phyloP scores from a whole-genome alignment of 2,888 invertebrate genomes.

The Clitarchus hookeri region DNA sequence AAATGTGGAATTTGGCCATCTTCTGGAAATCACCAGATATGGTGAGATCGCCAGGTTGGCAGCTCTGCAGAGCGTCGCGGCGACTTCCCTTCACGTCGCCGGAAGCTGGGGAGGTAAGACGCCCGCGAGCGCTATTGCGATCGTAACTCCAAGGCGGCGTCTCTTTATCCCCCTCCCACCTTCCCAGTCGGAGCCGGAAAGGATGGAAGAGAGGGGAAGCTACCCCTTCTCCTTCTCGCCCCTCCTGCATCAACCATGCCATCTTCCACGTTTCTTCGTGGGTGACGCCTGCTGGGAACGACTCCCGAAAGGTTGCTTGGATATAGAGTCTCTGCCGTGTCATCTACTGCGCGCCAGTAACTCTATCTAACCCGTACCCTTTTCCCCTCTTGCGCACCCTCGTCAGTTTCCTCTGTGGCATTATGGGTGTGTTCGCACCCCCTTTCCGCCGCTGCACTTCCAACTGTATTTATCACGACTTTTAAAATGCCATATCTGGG shows the following conservation, averaged over 20 bases:
- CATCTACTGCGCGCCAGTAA: neutral
- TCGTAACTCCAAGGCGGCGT: neutral
- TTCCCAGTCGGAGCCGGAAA: neutral
- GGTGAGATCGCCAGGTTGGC: too few species aligned
- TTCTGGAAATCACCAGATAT: too few species aligned
- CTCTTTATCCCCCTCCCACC: neutral
- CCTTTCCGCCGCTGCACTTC: neutral
- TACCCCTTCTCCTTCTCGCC: neutral
- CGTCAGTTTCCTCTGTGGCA: neutral
- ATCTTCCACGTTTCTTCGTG: conserved; percentile 4
- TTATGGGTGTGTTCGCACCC: neutral
- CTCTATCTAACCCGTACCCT: neutral
- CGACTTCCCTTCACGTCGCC: neutral
- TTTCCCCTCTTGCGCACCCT: too few species aligned
- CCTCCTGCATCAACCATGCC: neutral
- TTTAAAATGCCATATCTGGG: neutral
- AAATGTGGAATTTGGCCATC: too few species aligned
- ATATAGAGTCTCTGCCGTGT: neutral
- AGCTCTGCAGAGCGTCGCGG: too few species aligned
- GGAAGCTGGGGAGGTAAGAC: neutral
- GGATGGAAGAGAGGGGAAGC: neutral
- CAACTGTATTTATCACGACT: conserved; percentile 5
- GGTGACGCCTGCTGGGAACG: neutral
- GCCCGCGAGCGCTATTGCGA: neutral
- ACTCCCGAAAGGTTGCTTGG: neutral